Evolutionary conservation across 2,888 invertebrate genomes (phyloP).

Genomic region (Archaeoteleia sp.): DNA sequence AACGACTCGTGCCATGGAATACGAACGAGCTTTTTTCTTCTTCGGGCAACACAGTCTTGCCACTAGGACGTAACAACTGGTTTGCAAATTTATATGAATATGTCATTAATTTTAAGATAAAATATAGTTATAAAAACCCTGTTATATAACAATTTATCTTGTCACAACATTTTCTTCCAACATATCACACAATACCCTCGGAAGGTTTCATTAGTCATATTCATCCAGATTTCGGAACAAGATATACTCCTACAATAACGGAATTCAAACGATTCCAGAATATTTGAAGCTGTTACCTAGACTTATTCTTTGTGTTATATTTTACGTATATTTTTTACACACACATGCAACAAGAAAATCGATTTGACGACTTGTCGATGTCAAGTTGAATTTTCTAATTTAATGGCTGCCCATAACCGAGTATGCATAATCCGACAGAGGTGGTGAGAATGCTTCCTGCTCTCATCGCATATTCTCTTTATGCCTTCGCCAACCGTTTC

Average conservation of each 20-base stretch:
- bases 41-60: slow-evolving; percentile 1
- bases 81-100: slow-evolving; percentile 19
- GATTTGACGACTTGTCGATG: slow-evolving; percentile 1
- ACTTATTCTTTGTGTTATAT: too few species aligned
- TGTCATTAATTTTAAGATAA: neutral
- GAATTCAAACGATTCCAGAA: too few species aligned
- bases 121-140: too few species aligned
- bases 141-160: too few species aligned
- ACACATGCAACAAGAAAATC: too few species aligned
- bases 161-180: too few species aligned
- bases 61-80: slow-evolving; percentile 18
- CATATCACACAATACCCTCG: too few species aligned
- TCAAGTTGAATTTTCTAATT: slow-evolving; percentile 31
- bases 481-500: slow-evolving; percentile 20
- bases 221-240: too few species aligned
- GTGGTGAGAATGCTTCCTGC: slow-evolving; percentile 16
- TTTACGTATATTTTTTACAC: too few species aligned
- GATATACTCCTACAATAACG: too few species aligned
- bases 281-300: too few species aligned
- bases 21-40: slow-evolving; percentile 29
- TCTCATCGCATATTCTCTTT: slow-evolving; percentile 32
- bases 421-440: slow-evolving; percentile 28
- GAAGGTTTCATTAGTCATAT: too few species aligned
- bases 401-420: slow-evolving; percentile 25
- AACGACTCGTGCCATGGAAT: slow-evolving; percentile 29